A percentile compares a stretch with the other conserved stretches of the same genome.
Conservation (phyloP, 2,888 invertebrate genomes). For the Cynaeus angustus region DNA sequence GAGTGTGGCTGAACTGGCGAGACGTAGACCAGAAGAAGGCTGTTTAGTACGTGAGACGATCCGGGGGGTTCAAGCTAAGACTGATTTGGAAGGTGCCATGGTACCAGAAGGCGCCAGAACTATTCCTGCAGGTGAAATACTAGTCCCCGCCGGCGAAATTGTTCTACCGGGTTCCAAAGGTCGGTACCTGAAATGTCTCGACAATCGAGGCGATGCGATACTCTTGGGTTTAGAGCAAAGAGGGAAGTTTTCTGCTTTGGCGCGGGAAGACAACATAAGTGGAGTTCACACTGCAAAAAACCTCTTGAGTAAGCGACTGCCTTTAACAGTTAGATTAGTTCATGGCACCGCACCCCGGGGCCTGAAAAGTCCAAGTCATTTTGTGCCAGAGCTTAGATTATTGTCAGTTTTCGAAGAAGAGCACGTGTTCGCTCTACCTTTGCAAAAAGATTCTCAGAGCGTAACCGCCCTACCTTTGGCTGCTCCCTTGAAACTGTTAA, state of each 20-base stretch:
- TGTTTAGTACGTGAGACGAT: slow-evolving; percentile 88
- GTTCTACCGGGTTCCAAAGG: slow-evolving; percentile 80
- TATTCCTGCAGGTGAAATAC: slow-evolving; percentile 87
- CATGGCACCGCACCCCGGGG: slow-evolving; percentile 92
- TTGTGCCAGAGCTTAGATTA: slow-evolving; percentile 88
- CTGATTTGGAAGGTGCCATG: slow-evolving; percentile 76
- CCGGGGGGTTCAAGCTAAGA: slow-evolving; percentile 79
- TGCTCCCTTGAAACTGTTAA: slow-evolving; percentile 88
- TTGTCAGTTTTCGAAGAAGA: slow-evolving; percentile 91
- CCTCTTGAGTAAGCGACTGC: slow-evolving; percentile 90
- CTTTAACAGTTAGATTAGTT: slow-evolving; percentile 92
- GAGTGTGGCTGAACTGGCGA: slow-evolving; percentile 87
- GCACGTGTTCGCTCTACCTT: slow-evolving; percentile 86
- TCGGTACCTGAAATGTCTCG: slow-evolving; percentile 90
- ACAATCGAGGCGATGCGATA: slow-evolving; percentile 88
- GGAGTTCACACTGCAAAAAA: slow-evolving; percentile 95
- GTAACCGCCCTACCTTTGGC: slow-evolving; percentile 89
- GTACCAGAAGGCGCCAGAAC: slow-evolving; percentile 82
- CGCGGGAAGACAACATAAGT: slow-evolving; percentile 94
- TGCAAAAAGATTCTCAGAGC: slow-evolving; percentile 86
- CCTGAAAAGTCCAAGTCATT: slow-evolving; percentile 86
- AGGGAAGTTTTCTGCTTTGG: slow-evolving; percentile 93
- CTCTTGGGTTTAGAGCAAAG: slow-evolving; percentile 89
- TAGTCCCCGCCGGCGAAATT: slow-evolving; percentile 85
- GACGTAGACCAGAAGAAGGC: slow-evolving; percentile 82